Evolutionary conservation across 2,113 vertebrate genomes (phyloP).

Genomic region (Myrmecophaga tridactyla): DNA sequence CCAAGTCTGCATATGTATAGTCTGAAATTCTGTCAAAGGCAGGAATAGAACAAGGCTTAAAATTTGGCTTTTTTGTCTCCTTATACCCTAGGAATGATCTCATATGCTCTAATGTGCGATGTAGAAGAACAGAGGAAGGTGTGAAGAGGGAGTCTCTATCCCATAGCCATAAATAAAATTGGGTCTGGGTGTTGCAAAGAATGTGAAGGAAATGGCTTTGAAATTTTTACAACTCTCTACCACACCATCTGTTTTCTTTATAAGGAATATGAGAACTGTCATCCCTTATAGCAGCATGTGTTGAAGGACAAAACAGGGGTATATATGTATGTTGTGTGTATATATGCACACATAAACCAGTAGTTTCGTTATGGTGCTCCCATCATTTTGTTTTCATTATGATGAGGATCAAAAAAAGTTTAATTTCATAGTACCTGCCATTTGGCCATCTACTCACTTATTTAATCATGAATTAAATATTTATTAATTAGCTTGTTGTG

Average conservation of each 20-base stretch:
- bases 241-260: background rate
- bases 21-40: background rate
- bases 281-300: background rate
- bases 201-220: conserved; percentile 6
- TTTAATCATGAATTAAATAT: conserved; percentile 23
- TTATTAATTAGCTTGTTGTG: background rate
- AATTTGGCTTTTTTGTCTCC: background rate
- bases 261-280: background rate
- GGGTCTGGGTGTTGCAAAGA: background rate
- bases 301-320: background rate
- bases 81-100: background rate
- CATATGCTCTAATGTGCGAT: background rate
- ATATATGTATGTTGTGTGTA: background rate
- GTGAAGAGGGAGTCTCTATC: background rate
- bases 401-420: background rate
- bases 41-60: background rate
- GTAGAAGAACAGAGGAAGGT: background rate
- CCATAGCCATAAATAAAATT: background rate
- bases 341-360: background rate
- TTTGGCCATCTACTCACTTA: background rate
- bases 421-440: background rate
- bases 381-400: background rate
- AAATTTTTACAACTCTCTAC: background rate
- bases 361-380: background rate
- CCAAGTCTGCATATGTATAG: background rate